Evolutionary conservation across 2,113 vertebrate species (phyloP), one percentile per base, ranked within the genome.

Genomic region (Bufo bufo): DNA sequence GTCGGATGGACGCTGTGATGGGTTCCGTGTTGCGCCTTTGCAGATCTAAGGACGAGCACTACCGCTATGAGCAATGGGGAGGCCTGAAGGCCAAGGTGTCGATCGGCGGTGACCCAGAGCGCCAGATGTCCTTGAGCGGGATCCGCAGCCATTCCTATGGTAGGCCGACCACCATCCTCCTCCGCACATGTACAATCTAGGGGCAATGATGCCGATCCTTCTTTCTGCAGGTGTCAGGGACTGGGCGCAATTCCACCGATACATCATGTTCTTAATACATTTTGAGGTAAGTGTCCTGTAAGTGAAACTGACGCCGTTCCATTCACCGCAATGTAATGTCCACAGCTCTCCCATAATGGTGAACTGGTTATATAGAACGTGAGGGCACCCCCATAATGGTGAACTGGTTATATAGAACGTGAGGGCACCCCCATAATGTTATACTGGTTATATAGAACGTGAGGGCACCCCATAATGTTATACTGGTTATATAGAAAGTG

Each of bases 131-230:
- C 50, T 2, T 78, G 8, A 78, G 10, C 4, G 75, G 75, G 10
- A 78, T 78, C 47, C 75, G 75, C 49, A 78, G 75, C 20, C 75
- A 78, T 78, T 52, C 75, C 50, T 78, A 78, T 7, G 75, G 75
- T 78, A 78, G 4, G 4, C 23, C 9, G 6, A 49, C 4, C 69
- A 45, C 33, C 33, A 43, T 71, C 16, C 7, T 54, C 20, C 19
- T 78, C 10, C 0, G 20, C 13, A 52, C 4, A 4, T 74, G 71
- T 74, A 74, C 16, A 14, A 23, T 20, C 2, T 20, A 12, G 6
- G 1, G 17, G 19, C n/a, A 6, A 75, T 75, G 9, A 50, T 19
- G 4, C 0, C 1, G 14, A 5, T 52, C 4, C 17, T n/a, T 50
- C 7, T 52, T 78, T 4, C 11, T n/a, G 20, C 20, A 78, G 75